Evolutionary conservation across 2,888 invertebrate genomes (phyloP), one percentile per base, ranked within the genome.

Genomic region (Druceiella hillmani): DNA sequence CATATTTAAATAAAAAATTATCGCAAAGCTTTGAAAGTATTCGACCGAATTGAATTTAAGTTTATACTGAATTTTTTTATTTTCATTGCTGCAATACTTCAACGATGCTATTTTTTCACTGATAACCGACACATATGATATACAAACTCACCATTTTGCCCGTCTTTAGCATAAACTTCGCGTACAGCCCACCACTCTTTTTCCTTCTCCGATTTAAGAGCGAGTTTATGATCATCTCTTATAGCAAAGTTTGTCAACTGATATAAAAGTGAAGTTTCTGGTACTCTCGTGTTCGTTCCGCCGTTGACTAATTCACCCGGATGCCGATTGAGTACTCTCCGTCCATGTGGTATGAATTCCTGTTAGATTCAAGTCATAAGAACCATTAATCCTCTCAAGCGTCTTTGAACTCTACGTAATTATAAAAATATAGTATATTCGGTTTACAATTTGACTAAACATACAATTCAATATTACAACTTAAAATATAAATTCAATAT

Each of bases 331-430:
- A 85, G 69, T 68, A 84, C 84, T 70, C 83, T 81, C 66, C 89
- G 81, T 61, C 90, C 90, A 71, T 85, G 84, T 57, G 90, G 90
- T 75, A 85, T 77, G 73, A 86, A 91, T 78, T 88, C 89, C 87
- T 88, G 48, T 2, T 55, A 54, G 36, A 50, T n/a, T n/a, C n/a
- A n/a, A n/a, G n/a, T n/a, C n/a, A n/a, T n/a, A n/a, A n/a, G n/a
- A n/a, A n/a, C n/a, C n/a, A n/a, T n/a, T n/a, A n/a, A n/a, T n/a
- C n/a, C n/a, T n/a, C n/a, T n/a, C n/a, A n/a, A n/a, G n/a, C n/a
- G n/a, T n/a, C n/a, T n/a, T n/a, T n/a, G n/a, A n/a, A n/a, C n/a
- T n/a, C n/a, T n/a, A n/a, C n/a, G n/a, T n/a, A n/a, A n/a, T n/a
- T n/a, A n/a, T n/a, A n/a, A n/a, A n/a, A n/a, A n/a, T n/a, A n/a